These are phyloP conservation scores for Bufo bufo DNA, from an alignment of 2,113 vertebrate genomes.

Conservation along the genomic window DNA sequence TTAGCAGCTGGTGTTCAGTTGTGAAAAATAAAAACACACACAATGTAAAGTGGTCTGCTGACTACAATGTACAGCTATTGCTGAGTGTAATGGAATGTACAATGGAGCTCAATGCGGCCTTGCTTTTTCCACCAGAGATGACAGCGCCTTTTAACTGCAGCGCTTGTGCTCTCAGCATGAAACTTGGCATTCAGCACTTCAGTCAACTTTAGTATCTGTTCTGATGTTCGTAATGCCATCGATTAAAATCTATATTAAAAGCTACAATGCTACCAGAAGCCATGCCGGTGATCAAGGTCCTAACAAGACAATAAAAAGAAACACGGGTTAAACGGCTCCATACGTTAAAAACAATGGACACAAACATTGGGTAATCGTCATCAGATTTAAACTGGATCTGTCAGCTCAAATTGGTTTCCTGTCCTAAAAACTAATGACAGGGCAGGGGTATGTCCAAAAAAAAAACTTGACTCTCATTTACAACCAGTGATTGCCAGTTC, in stretches of 20 bases:
- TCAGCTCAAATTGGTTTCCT: too few relatives aligned
- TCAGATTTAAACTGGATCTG: too few relatives aligned
- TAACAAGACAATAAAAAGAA: constrained; percentile 64
- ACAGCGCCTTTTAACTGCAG: constrained; percentile 69
- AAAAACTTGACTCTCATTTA: too few relatives aligned
- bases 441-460: too few relatives aligned
- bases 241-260: constrained; percentile 99
- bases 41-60: constrained; percentile 77
- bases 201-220: constrained; percentile 85
- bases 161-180: constrained; percentile 76
- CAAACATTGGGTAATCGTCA: neutral
- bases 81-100: constrained; percentile 78
- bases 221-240: constrained; percentile 98
- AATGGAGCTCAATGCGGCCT: constrained; percentile 75
- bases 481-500: too few relatives aligned
- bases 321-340: constrained; percentile 20
- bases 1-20: constrained; percentile 80
- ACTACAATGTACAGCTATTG: constrained; percentile 81
- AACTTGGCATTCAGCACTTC: constrained; percentile 69
- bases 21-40: constrained; percentile 74
- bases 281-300: constrained; percentile 98
- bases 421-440: too few relatives aligned
- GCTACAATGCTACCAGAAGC: constrained; percentile 97
- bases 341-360: neutral
- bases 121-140: constrained; percentile 71